A percentile compares a stretch with the other conserved stretches of the same genome.
Conservation (phyloP, 1,140 invertebrate species). For the Zaprionus vittiger region DNA sequence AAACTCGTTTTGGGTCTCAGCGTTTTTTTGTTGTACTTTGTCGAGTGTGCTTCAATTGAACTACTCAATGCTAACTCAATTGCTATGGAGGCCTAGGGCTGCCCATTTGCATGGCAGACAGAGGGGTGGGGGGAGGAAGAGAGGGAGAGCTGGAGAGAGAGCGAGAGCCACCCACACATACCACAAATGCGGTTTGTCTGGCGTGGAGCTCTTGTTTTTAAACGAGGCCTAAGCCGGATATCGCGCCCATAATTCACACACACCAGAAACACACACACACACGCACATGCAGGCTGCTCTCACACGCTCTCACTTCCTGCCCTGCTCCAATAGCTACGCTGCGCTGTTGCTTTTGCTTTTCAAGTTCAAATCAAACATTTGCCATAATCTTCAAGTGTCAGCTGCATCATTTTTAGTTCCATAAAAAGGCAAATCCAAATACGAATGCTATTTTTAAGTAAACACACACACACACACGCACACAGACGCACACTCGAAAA, state of each 20-base stretch:
- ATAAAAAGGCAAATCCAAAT: constrained; percentile 38
- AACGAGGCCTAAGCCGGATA: constrained; percentile 61
- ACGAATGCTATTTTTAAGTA: constrained; percentile 33
- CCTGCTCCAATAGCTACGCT: background rate
- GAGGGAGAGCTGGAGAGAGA: background rate
- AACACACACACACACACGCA: constrained; percentile 27
- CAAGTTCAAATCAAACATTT: constrained; percentile 82
- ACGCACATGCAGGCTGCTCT: constrained; percentile 47
- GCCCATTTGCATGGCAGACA: constrained; percentile 52
- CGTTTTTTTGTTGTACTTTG: constrained; percentile 35
- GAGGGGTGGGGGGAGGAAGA: background rate
- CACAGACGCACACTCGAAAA: constrained; percentile 36
- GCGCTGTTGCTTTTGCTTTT: constrained; percentile 40
- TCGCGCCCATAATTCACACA: constrained; percentile 55
- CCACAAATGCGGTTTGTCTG: constrained; percentile 29
- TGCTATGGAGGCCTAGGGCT: constrained; percentile 65
- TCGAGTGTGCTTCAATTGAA: constrained; percentile 73
- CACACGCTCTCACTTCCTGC: constrained; percentile 36
- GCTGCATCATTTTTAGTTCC: constrained; percentile 58
- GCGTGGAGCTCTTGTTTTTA: constrained; percentile 43
- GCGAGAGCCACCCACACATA: constrained; percentile 3
- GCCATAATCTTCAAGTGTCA: constrained; percentile 73
- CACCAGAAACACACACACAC: background rate
- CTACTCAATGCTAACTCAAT: constrained; percentile 81
- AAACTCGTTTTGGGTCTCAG: constrained; percentile 78